Percentiles rank a stretch among this genome's conserved stretches.
Conservation (phyloP, 2,113 vertebrate genomes). For the Oreochromis niloticus region DNA sequence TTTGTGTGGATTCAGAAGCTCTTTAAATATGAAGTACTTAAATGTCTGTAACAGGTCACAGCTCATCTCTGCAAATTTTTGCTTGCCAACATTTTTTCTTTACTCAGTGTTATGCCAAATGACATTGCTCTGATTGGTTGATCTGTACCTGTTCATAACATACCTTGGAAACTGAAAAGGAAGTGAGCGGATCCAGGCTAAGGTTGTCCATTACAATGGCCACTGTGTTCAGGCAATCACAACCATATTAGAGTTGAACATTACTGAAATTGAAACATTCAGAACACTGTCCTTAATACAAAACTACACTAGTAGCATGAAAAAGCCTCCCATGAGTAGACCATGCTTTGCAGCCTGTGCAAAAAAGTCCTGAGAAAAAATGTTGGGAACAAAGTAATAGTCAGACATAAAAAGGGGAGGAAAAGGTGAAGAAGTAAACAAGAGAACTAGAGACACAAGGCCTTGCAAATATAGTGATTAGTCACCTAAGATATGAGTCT, state of each 20-base stretch:
- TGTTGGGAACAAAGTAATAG: background rate
- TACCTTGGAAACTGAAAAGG: background rate
- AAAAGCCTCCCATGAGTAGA: background rate
- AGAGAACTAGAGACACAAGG: background rate
- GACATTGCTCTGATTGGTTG: background rate
- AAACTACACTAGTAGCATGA: background rate
- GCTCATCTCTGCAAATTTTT: background rate
- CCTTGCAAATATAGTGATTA: background rate
- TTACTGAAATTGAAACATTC: background rate
- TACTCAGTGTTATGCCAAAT: background rate
- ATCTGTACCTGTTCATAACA: background rate
- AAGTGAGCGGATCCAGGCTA: background rate
- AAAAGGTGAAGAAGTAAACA: background rate
- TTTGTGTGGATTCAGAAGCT: background rate
- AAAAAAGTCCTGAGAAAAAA: background rate
- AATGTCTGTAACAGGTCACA: background rate
- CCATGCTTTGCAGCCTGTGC: background rate
- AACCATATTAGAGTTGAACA: background rate
- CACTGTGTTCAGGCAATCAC: background rate
- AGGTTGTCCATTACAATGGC: background rate
- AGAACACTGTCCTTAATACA: background rate
- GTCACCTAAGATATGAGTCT: background rate
- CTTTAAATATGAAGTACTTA: background rate
- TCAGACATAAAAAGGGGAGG: background rate
- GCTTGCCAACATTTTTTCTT: background rate